These are phyloP conservation scores for Sapayoa aenigma DNA, from an alignment of 2,113 vertebrate genomes.

Conservation along the genomic window DNA sequence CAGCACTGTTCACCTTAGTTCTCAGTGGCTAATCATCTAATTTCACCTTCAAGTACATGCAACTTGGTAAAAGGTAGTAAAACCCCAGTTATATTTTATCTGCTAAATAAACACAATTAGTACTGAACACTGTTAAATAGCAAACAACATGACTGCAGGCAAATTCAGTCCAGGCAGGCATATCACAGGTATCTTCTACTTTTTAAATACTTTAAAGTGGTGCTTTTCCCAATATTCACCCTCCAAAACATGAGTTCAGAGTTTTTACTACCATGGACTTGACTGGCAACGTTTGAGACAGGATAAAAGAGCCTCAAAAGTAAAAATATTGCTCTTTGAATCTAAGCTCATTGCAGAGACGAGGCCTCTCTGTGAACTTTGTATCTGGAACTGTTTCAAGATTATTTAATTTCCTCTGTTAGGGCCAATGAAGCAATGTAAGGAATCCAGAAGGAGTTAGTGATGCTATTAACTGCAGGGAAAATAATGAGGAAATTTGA, in stretches of 20 bases:
- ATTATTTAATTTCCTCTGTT: constrained; percentile 41
- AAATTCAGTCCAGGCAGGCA: background rate
- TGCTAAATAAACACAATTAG: background rate
- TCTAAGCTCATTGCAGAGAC: background rate
- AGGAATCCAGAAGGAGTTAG: constrained; percentile 14
- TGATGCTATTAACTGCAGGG: background rate
- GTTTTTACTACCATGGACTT: background rate
- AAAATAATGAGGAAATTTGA: background rate
- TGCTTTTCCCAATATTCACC: background rate
- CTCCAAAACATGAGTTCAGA: background rate
- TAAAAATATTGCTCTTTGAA: background rate
- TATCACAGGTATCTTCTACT: background rate
- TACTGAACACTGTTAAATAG: background rate
- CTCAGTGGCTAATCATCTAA: background rate
- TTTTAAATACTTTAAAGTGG: background rate
- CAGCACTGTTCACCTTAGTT: fast-evolving
- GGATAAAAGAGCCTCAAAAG: background rate
- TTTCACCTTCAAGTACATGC: fast-evolving
- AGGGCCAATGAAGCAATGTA: background rate
- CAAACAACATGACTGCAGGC: background rate
- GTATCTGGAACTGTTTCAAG: constrained; percentile 26
- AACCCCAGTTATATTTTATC: background rate
- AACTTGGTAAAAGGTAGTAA: fast-evolving
- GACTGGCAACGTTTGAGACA: background rate
- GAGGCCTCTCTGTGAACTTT: background rate